Evolutionary conservation across 2,797 vertebrate species (phyloP).

Genomic region (Bryconaethiops microstoma): DNA sequence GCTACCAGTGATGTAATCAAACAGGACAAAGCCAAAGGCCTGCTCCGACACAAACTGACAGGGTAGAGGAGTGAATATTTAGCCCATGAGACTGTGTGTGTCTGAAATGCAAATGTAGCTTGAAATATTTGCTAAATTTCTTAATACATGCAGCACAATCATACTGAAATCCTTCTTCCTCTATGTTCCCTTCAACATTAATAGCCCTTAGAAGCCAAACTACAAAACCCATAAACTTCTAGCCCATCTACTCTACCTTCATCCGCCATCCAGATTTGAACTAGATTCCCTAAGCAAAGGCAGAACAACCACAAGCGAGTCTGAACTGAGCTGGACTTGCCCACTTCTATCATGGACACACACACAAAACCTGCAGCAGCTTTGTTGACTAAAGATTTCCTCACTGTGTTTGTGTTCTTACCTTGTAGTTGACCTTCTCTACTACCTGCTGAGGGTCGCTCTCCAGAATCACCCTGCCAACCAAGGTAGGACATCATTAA

Average conservation of each 20-base stretch:
- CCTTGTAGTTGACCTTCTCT: conserved; percentile 90
- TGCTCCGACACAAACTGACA: conserved; percentile 77
- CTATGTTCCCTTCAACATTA: background rate
- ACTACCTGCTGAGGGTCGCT: conserved; percentile 91
- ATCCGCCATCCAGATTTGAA: background rate
- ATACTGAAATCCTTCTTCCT: background rate
- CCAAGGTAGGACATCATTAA: conserved; percentile 33
- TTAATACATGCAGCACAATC: background rate
- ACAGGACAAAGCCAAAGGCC: conserved; percentile 83
- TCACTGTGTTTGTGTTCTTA: conserved; percentile 69
- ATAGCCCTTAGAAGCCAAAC: background rate
- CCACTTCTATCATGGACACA: background rate
- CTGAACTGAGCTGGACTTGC: conserved; percentile 1
- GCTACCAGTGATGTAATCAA: conserved; percentile 85
- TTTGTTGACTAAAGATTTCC: background rate
- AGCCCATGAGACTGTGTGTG: background rate
- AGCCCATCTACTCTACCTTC: conserved; percentile 6
- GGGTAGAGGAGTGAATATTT: conserved; percentile 49
- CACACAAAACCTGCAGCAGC: background rate
- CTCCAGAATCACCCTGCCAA: conserved; percentile 89
- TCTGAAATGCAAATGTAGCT: background rate
- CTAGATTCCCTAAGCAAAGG: background rate
- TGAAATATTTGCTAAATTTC: background rate
- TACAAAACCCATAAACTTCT: background rate
- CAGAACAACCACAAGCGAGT: background rate